phyloP scores from a whole-genome alignment of 2,113 vertebrate genomes.

The Leptodactylus fuscus region DNA sequence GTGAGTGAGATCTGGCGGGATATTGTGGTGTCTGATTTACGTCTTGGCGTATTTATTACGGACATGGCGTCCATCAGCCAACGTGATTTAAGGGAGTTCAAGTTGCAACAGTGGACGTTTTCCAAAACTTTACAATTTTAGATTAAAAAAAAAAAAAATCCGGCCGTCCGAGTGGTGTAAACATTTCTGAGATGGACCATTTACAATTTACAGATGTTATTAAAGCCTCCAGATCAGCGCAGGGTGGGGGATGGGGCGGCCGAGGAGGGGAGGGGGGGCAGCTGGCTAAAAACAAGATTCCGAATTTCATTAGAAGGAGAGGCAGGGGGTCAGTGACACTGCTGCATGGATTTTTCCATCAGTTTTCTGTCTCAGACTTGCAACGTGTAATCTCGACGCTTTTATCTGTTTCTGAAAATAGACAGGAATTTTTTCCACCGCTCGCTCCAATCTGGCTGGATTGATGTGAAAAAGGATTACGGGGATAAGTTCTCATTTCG shows the following conservation, averaged over 20 bases:
- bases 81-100: background rate
- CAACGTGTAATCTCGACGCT: conserved; percentile 81
- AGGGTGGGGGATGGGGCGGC: conserved; percentile 60
- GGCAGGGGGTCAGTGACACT: conserved; percentile 66
- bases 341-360: conserved; percentile 81
- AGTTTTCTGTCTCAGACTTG: conserved; percentile 77
- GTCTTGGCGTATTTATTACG: background rate
- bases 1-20: background rate
- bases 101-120: conserved; percentile 55
- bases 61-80: background rate
- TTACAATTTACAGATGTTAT: conserved; percentile 73
- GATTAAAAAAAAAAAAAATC: conserved; percentile 28
- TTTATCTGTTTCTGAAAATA: conserved; percentile 89
- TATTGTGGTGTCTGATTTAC: background rate
- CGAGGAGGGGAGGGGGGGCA: conserved; percentile 60
- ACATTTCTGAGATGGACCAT: conserved; percentile 61
- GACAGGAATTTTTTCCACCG: conserved; percentile 86
- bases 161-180: conserved; percentile 61
- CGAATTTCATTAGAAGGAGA: conserved; percentile 61
- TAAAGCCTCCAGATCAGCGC: conserved; percentile 21
- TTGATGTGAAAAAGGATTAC: conserved; percentile 75
- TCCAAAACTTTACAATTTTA: conserved; percentile 52
- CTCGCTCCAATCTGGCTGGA: conserved; percentile 79
- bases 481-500: conserved; percentile 73
- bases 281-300: conserved; percentile 43